Percentiles rank a stretch among this genome's conserved stretches.
phyloP scores from a whole-genome alignment of 2,888 invertebrate species.

The Drepana falcataria region DNA sequence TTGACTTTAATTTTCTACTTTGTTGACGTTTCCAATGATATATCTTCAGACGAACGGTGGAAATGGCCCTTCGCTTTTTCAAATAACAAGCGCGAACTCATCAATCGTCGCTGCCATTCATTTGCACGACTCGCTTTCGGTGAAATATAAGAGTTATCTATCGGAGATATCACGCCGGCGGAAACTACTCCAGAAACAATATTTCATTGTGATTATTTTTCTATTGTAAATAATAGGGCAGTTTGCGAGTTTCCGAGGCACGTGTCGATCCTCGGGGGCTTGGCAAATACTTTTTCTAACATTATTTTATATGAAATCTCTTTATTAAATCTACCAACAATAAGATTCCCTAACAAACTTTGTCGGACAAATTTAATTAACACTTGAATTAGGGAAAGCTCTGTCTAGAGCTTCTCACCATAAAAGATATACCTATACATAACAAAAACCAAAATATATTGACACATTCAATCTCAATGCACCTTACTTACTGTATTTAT shows the following conservation, averaged over 20 bases:
- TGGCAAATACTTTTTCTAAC: conserved; percentile 15
- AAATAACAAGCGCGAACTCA: conserved; percentile 71
- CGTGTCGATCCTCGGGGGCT: conserved; percentile 45
- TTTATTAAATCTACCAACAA: conserved; percentile 8
- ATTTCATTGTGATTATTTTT: conserved; percentile 73
- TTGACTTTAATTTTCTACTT: conserved; percentile 76
- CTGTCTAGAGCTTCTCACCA: too few species aligned
- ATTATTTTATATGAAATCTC: conserved; percentile 9
- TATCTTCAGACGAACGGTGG: conserved; percentile 59
- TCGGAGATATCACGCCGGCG: conserved; percentile 61
- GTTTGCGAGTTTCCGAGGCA: conserved; percentile 48
- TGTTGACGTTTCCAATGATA: conserved; percentile 75
- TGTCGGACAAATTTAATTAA: too few species aligned
- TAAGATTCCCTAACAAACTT: background rate
- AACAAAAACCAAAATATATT: too few species aligned
- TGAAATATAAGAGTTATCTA: conserved; percentile 73
- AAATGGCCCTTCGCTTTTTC: conserved; percentile 74
- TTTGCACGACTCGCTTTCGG: conserved; percentile 57
- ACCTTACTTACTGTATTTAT: too few species aligned
- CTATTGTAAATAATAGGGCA: conserved; percentile 69
- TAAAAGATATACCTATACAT: too few species aligned
- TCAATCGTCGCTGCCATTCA: conserved; percentile 72
- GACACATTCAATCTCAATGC: too few species aligned
- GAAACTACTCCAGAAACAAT: conserved; percentile 70
- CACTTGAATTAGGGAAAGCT: too few species aligned